Evolutionary conservation across 1,140 invertebrate species (phyloP), one percentile per base, ranked within the genome.

Genomic region (Onthophagus taurus): DNA sequence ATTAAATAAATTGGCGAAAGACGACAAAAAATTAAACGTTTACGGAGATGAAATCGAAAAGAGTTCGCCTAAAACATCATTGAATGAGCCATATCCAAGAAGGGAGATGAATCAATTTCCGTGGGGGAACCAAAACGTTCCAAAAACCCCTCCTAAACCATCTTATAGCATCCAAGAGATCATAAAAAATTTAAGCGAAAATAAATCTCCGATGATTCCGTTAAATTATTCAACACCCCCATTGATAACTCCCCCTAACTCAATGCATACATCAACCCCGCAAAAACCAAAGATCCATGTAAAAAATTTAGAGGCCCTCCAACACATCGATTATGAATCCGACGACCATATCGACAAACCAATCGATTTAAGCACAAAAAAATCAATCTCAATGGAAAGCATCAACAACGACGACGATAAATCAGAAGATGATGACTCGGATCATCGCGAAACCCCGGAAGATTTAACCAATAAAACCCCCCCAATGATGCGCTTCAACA

Each of bases 351-450:
- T 64, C 44, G 66, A 69, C 31, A 75, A 83, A 38, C 83, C 85
- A 0, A 67, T 90, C n/a, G 89, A 93, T 66, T 74, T 93, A 46
- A 89, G 85, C 57, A 85, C 86, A 51, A 91, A 89, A 61, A 78
- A 72, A 55, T 47, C 23, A 16, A 34, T 45, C 1, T 11, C 39
- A 23, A 24, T 48, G 11, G 43, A 44, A 30, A 41, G 14, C 13
- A 31, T 49, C n/a, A 19, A 44, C 45, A 57, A 60, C n/a, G 64
- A 67, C 11, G 57, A 55, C 16, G n/a, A n/a, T n/a, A n/a, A n/a
- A n/a, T n/a, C n/a, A n/a, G n/a, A n/a, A n/a, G n/a, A n/a, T n/a
- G n/a, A n/a, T n/a, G n/a, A n/a, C n/a, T n/a, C n/a, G n/a, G n/a
- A n/a, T n/a, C n/a, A n/a, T n/a, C n/a, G n/a, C n/a, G 68, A 69